A percentile compares a stretch with the other conserved stretches of the same genome.
These are phyloP conservation scores for Drosophila quinaria DNA, from an alignment of 2,888 invertebrate genomes.

Conservation along the genomic window DNA sequence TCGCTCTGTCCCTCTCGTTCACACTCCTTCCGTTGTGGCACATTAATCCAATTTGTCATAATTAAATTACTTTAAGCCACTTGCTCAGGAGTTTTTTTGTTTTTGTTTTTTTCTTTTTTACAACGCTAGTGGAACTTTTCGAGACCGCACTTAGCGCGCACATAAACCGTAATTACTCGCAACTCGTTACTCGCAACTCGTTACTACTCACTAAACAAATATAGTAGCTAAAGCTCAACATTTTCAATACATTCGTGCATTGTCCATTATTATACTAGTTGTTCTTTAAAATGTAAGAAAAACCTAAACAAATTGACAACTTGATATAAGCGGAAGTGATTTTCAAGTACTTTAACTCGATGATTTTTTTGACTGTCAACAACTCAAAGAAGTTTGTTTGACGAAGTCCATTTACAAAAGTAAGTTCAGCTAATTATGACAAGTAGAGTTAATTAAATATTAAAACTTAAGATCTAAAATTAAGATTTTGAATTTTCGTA, in stretches of 20 bases:
- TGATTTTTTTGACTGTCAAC: too few relatives aligned
- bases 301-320: too few relatives aligned
- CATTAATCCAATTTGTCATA: constrained; percentile 75
- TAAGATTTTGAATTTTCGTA: too few relatives aligned
- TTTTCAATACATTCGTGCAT: neutral
- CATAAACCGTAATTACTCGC: constrained; percentile 63
- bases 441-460: too few relatives aligned
- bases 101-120: constrained; percentile 8
- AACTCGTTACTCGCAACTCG: constrained; percentile 10
- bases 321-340: too few relatives aligned
- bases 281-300: too few relatives aligned
- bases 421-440: too few relatives aligned
- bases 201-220: neutral
- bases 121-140: constrained; percentile 39
- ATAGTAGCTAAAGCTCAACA: neutral
- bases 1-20: neutral
- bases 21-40: constrained; percentile 4
- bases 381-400: too few relatives aligned
- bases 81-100: constrained; percentile 45
- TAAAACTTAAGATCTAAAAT: too few relatives aligned
- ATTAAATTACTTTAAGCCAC: constrained; percentile 76
- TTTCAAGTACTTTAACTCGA: too few relatives aligned
- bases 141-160: constrained; percentile 42
- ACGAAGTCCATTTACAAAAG: too few relatives aligned
- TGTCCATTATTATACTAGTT: neutral